These are phyloP conservation scores for Sternarchorhynchus goeldii DNA, from an alignment of 2,797 vertebrate species.

Conservation along the genomic window DNA sequence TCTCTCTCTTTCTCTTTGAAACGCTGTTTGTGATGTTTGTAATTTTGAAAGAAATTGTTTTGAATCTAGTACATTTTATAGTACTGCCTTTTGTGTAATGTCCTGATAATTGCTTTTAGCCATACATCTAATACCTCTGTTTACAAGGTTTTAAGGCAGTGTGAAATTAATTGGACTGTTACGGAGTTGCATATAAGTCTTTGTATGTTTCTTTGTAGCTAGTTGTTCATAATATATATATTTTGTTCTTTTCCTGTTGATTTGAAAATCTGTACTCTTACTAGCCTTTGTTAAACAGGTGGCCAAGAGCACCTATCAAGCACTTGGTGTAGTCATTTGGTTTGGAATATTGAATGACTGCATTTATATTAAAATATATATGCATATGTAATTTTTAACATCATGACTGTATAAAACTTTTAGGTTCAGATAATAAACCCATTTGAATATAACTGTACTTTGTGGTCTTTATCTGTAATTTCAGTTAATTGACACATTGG, in stretches of 20 bases:
- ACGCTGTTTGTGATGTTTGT: not conserved
- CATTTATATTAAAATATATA: conserved; percentile 1
- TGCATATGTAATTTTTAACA: not conserved
- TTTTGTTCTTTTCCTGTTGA: conserved; percentile 1
- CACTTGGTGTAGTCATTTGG: conserved; percentile 21
- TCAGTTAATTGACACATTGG: no score
- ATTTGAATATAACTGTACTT: conserved; percentile 14
- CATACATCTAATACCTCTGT: conserved; percentile 11
- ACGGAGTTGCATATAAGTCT: not conserved
- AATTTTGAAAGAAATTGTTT: not conserved
- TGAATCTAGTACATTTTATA: not conserved
- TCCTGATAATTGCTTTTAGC: conserved; percentile 24
- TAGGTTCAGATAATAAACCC: conserved; percentile 29
- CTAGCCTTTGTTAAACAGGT: conserved; percentile 7
- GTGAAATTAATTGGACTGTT: not conserved
- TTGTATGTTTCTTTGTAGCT: conserved; percentile 9
- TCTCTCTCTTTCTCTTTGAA: not conserved
- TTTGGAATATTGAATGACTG: not conserved
- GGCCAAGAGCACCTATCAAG: conserved; percentile 12
- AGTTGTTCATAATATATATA: not conserved
- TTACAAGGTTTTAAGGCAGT: not conserved
- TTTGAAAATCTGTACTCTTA: not conserved
- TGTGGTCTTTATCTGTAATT: not conserved
- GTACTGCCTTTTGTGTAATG: conserved; percentile 1
- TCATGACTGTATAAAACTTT: conserved; percentile 14